Conservation (phyloP, 2,888 invertebrate genomes). For the Cyaniris semiargus region DNA sequence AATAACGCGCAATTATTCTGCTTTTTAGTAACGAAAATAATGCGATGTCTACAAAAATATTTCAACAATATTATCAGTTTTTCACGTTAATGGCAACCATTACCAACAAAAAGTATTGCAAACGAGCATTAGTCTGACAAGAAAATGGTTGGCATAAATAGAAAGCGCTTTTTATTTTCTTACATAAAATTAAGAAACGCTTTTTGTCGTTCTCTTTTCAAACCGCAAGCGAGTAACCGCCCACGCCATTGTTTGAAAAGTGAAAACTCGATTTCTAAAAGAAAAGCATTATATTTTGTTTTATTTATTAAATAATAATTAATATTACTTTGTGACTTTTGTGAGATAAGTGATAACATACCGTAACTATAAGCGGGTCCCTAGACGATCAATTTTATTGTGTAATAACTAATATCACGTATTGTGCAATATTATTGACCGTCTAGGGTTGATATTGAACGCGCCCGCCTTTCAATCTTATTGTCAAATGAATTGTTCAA, state of each 20-base stretch:
- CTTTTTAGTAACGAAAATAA: not conserved
- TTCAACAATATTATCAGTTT: constrained; percentile 20
- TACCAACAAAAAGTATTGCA: not conserved
- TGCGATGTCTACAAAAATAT: not conserved
- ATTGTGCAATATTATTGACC: too few species aligned
- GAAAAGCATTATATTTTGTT: not conserved
- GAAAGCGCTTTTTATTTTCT: constrained; percentile 4
- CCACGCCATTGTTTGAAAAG: constrained; percentile 12
- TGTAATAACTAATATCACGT: too few species aligned
- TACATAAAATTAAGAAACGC: constrained; percentile 10
- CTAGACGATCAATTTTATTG: too few species aligned
- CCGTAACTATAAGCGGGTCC: too few species aligned
- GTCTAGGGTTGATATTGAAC: too few species aligned
- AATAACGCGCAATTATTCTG: not conserved
- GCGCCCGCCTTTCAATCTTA: too few species aligned
- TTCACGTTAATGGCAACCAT: not conserved
- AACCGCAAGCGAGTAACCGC: constrained; percentile 15
- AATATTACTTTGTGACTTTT: too few species aligned
- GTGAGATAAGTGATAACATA: too few species aligned
- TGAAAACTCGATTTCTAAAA: constrained; percentile 3
- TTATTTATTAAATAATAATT: not conserved
- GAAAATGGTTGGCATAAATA: constrained; percentile 7
- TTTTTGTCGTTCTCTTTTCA: constrained; percentile 6
- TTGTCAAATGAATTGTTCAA: too few species aligned
- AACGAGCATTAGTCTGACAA: constrained; percentile 4